Percentiles rank a stretch among this genome's conserved stretches.
phyloP scores from a whole-genome alignment of 2,797 vertebrate species.

The Spinus olivaceus region DNA sequence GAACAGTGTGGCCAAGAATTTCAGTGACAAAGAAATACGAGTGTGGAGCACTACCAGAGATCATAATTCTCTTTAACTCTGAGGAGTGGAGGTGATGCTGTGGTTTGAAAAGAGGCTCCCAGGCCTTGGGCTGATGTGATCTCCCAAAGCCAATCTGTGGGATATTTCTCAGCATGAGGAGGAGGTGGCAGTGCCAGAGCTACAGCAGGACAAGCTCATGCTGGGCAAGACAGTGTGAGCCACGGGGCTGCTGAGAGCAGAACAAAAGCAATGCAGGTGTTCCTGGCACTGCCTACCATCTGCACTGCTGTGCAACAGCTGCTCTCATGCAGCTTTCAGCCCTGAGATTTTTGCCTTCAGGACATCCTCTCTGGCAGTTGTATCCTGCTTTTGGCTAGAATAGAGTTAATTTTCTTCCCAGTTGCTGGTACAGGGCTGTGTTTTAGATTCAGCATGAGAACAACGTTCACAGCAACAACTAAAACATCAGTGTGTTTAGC shows the following conservation, averaged over 20 bases:
- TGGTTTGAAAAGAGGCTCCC: neutral
- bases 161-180: neutral
- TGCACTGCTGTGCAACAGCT: neutral
- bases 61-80: neutral
- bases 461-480: neutral
- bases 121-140: neutral
- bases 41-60: rapidly evolving
- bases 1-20: neutral
- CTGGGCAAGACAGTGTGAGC: neutral
- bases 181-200: neutral
- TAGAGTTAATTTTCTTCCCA: neutral
- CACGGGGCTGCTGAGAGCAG: rapidly evolving
- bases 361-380: neutral
- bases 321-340: neutral
- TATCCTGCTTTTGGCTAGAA: neutral
- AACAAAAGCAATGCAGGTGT: neutral
- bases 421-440: neutral
- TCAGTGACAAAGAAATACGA: neutral
- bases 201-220: neutral
- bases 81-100: neutral
- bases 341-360: neutral
- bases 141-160: neutral
- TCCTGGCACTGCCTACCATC: neutral
- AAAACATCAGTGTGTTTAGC: neutral
- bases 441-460: neutral